phyloP scores from a whole-genome alignment of 2,113 vertebrate genomes.

The Hiodon tergisus region DNA sequence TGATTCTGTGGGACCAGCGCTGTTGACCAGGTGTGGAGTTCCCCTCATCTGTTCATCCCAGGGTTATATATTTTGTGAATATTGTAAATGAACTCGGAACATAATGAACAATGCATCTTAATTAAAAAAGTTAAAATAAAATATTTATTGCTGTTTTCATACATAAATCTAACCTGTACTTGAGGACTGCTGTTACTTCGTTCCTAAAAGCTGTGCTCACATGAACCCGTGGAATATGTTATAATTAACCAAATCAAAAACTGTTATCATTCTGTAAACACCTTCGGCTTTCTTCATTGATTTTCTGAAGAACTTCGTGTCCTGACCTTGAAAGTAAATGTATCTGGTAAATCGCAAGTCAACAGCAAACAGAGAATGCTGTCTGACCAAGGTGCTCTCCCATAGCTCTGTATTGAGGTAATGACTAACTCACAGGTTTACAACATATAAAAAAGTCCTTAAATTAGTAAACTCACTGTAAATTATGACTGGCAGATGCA shows the following conservation, averaged over 20 bases:
- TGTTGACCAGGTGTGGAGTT: no score
- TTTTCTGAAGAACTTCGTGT: neutral
- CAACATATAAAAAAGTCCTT: neutral
- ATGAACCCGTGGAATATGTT: conserved; percentile 2
- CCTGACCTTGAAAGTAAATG: neutral
- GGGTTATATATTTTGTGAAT: no score
- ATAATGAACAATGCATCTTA: no score
- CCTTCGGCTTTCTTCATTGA: neutral
- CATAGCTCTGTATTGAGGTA: neutral
- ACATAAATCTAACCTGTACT: neutral
- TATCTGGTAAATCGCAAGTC: neutral
- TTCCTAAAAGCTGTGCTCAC: neutral
- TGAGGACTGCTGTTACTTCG: no score
- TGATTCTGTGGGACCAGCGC: no score
- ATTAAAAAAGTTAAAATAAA: no score
- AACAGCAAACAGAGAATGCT: neutral
- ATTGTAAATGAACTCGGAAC: no score
- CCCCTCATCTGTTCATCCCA: no score
- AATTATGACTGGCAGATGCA: neutral
- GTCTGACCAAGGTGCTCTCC: neutral
- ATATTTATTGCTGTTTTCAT: neutral
- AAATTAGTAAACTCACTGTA: neutral
- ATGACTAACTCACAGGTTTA: neutral
- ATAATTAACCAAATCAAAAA: neutral
- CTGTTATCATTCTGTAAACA: neutral